These are phyloP conservation scores for Euphydryas editha DNA, from an alignment of 2,888 invertebrate species.

Conservation along the genomic window DNA sequence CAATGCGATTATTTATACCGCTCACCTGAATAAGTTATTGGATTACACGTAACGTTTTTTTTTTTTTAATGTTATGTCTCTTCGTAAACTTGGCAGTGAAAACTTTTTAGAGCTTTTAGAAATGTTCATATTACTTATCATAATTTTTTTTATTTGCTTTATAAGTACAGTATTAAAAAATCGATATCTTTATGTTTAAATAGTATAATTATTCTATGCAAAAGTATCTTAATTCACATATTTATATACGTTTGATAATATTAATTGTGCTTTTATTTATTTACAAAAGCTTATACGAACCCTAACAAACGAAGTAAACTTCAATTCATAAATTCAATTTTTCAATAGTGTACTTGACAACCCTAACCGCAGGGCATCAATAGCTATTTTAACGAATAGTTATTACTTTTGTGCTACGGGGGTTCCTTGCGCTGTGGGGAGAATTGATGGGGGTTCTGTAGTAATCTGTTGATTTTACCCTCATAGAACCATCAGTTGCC, in stretches of 20 bases:
- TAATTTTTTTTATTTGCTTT: neutral
- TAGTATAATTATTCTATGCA: neutral
- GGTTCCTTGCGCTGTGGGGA: constrained; percentile 60
- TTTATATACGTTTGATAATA: neutral
- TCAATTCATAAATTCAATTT: constrained; percentile 42
- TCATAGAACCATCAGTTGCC: constrained; percentile 59
- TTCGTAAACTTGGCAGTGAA: too few relatives aligned
- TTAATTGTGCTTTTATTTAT: constrained; percentile 15
- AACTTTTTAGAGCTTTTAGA: neutral
- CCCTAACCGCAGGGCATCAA: constrained; percentile 74
- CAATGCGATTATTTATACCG: constrained; percentile 51
- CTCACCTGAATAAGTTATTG: constrained; percentile 66
- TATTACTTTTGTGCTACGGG: constrained; percentile 68
- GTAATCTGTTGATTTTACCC: constrained; percentile 84
- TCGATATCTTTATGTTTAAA: neutral
- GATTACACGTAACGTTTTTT: too few relatives aligned
- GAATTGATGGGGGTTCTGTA: constrained; percentile 61
- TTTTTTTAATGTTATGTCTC: too few relatives aligned
- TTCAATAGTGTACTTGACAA: constrained; percentile 57
- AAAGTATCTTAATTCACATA: neutral
- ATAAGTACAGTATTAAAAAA: neutral
- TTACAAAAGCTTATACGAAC: constrained; percentile 40
- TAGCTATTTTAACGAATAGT: constrained; percentile 76
- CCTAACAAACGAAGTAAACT: constrained; percentile 39
- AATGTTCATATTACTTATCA: neutral